Evolutionary conservation across 2,113 vertebrate genomes (phyloP), one percentile per base, ranked within the genome.

Genomic region (Ahaetulla prasina): DNA sequence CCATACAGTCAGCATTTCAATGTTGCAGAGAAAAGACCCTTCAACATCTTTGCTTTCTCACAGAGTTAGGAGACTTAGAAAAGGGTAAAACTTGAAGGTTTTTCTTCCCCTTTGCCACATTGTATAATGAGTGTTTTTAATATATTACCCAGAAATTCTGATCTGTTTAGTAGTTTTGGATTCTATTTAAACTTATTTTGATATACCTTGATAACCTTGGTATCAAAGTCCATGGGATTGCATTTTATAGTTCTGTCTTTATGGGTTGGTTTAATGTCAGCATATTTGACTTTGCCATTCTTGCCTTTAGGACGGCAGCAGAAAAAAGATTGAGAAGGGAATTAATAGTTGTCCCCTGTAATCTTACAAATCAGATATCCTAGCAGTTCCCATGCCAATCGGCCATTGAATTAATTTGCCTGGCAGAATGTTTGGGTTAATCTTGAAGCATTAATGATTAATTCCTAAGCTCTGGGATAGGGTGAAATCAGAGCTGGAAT

Each of bases 201-300:
- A 9, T 85, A 27, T 27, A 35, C 27, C 57, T 89, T 23, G 88
- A 7, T 27, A 60, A 50, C 50, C 50, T 50, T 50, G 50, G 3
- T 50, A 50, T 49, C 4, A 4, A 3, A 39, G 89, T n/a, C 84
- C 11, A 30, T 45, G 53, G 2, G 53, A 45, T 39, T 25, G 23
- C 53, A 89, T 89, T 68, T n/a, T 89, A 43, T 55, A 57, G 22
- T 30, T 43, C 45, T 39, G 55, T 14, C 91, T 68, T 50, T 90
- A 90, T 16, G 63, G 18, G 9, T n/a, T 57, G 91, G 87, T 52
- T 89, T 30, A 92, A 0, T 18, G 5, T 39, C 84, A 9, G 6
- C 23, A 55, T n/a, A 55, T 94, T 94, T 63, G 30, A 53, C 23
- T 90, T 93, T 86, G 22, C 3, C 27, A 68, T 91, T n/a, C 35